Base-by-base conservation (phyloP, 2,113 vertebrate species). In the Bubo blakistoni region DNA sequence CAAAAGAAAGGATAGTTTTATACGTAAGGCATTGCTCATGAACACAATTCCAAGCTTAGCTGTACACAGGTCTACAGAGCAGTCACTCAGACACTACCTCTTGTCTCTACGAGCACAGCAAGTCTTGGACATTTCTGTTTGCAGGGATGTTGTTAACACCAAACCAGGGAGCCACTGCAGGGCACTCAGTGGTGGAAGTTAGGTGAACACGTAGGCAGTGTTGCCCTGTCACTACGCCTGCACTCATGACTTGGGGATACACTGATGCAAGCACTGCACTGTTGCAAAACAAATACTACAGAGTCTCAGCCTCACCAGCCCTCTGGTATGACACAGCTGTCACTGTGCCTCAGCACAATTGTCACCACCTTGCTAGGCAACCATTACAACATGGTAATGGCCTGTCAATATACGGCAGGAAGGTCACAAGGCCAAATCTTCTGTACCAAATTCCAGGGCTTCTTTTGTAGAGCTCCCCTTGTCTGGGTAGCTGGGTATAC, bases 361-460 rank as follows among this genome's bases (percentile, higher is more conserved):
- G 88, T 94, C 92, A 82, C 71, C 34, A 8, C 71, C 38, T 93
- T 32, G 78, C 59, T 83, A 91, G 90, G 91, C 87, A 96, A 86
- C 78, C 49, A 70, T 47, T 73, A 77, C 78, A 94, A 86, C 38
- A 26, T 3, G 42, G 62, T 12, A 65, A 79, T 72, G 57, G 36
- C 42, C 52, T 87, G 81, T 65, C 91, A 90, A 2, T 46, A 30
- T 15, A 65, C 0, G 1, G 5, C 15, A 32, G 66, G 30, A 81
- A 87, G 55, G 86, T 77, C 81, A 85, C 40, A 87, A 85, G 67
- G 74, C 21, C 55, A 67, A 65, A 72, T 51, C 44, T 89, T 62
- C 87, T 91, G 49, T 62, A 85, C 70, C 54, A 51, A n/a, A 26
- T 36, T 79, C 42, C 10, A 42, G 27, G 36, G n/a, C 30, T 67